Percentiles rank a stretch among this genome's conserved stretches.
Conservation (phyloP, 2,888 invertebrate genomes). For the Tridacna gigas region DNA sequence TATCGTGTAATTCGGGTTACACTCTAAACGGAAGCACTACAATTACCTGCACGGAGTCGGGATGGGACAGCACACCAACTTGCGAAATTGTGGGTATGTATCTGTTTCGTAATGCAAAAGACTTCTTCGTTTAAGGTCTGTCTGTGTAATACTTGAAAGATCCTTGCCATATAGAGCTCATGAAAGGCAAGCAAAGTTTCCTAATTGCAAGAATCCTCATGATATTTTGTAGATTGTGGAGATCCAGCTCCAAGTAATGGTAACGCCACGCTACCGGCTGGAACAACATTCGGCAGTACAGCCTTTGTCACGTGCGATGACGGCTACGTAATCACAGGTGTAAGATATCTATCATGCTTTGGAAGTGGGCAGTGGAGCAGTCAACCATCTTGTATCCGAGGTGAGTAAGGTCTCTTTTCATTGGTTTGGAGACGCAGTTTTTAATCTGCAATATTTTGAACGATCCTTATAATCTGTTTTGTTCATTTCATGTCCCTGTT, state of each 20-base stretch:
- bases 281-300: conserved; percentile 7
- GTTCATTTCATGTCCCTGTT: background rate
- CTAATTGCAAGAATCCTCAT: background rate
- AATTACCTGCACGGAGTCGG: conserved; percentile 4
- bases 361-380: conserved; percentile 12
- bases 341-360: background rate
- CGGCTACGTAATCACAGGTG: conserved; percentile 43
- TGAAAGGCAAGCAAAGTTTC: too few species aligned
- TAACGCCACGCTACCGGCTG: background rate
- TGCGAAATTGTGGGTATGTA: background rate
- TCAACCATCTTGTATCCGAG: conserved; percentile 26
- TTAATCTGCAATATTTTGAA: background rate
- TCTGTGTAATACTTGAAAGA: too few species aligned
- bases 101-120: too few species aligned
- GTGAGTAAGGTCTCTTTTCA: background rate
- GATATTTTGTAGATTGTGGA: conserved; percentile 37
- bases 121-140: too few species aligned
- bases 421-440: too few species aligned
- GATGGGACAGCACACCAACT: conserved; percentile 12
- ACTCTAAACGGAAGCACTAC: background rate
- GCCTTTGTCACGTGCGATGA: conserved; percentile 33
- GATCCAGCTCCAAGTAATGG: conserved; percentile 35
- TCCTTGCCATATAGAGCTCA: too few species aligned
- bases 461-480: background rate
- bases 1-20: conserved; percentile 15